Evolutionary conservation across 2,113 vertebrate genomes (phyloP), one percentile per base, ranked within the genome.

Genomic region (Chloropsis hardwickii): DNA sequence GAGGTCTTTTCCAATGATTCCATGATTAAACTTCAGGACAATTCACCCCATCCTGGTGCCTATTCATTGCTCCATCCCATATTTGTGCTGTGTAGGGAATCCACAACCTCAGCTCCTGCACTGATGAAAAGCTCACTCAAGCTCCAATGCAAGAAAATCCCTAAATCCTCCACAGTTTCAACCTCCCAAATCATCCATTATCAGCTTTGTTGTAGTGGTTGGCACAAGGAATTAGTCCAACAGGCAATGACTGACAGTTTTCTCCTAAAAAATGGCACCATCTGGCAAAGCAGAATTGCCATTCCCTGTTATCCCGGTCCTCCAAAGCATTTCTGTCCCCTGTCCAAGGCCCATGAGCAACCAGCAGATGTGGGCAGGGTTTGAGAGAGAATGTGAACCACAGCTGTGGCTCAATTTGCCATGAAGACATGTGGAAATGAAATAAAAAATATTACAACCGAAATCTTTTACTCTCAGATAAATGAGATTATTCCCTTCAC

Each of bases 221-320:
- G 89, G 86, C 72, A 81, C 24, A 66, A 91, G 50, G 45, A 80
- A 37, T 57, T 20, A 47, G 45, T 77, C 60, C 89, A 95, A 92
- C 29, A 91, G 54, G 69, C 95, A 95, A 33, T 62, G 84, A 88
- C 31, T 78, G 89, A 80, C 88, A 84, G 83, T n/a, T 78, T 89
- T 66, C 77, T 84, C 87, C 29, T 66, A 60, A 90, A 94, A 89
- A 54, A 40, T 7, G 22, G 86, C n/a, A 71, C 86, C 92, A 94
- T 89, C 77, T 95, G 90, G 92, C 77, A 92, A 89, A 73, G 77
- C 81, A 77, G 54, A 78, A 42, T 47, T 62, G 72, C 51, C 69
- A 57, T 66, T 61, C 77, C 81, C 5, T 4, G 6, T 70, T 81
- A 47, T 35, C 54, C 35, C 3, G 5, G 51, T 29, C 60, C 42